Evolutionary conservation across 2,113 vertebrate species (phyloP), one percentile per base, ranked within the genome.

Genomic region (Platichthys flesus): DNA sequence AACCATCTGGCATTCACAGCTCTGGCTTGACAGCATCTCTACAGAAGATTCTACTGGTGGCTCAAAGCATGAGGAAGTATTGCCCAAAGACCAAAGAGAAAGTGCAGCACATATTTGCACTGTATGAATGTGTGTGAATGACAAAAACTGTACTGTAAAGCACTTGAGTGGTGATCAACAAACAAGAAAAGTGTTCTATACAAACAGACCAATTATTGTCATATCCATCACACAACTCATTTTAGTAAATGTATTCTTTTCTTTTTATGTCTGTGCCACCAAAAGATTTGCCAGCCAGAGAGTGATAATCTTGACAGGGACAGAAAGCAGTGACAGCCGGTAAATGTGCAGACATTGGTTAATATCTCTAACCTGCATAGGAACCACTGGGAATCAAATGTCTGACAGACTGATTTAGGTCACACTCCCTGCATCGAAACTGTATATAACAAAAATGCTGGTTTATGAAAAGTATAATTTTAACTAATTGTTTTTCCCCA

Each of bases 1-100:
- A 78, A 55, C 83, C 81, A 77, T 71, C 73, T 84, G 69, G 73
- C 78, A 71, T 42, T 56, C 26, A 71, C 52, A 31, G 24, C 74
- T 83, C 58, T 76, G 1, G 66, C 56, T 7, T 56, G 28, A 76
- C 37, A 81, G 26, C 59, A n/a, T 70, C 64, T 62, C 45, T 31
- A 51, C 23, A 51, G 26, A 26, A 80, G 54, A 67, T 69, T 63
- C 21, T 35, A 67, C 26, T 21, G 16, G 10, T 20, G 42, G 61
- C 74, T 67, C 71, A 14, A 76, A 79, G 65, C 71, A 58, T 24
- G 9, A 21, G 40, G 51, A 28, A 74, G 49, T 57, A 60, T 76
- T 78, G 65, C 14, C 9, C 6, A 55, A 37, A 37, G 35, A 9
- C 2, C 35, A 37, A 8, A 9, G 35, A 37, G 35, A 37, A 37